Conservation (phyloP, 1,140 invertebrate genomes). For the Trichomalopsis sarcophagae region DNA sequence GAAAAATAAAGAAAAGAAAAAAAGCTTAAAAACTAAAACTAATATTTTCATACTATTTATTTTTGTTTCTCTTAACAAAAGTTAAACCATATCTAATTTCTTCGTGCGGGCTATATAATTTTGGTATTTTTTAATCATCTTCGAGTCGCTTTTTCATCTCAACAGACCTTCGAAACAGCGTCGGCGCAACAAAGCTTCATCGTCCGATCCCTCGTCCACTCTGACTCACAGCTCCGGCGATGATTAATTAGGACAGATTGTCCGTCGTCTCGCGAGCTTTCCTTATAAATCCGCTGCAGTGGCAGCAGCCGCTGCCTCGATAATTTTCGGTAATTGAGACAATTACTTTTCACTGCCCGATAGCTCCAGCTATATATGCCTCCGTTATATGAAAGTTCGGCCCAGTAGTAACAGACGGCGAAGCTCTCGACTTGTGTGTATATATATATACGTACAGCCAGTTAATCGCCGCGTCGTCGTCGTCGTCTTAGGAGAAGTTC, state of each 20-base stretch:
- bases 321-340: conserved; percentile 35
- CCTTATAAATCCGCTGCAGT: neutral
- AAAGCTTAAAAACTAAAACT: too few relatives aligned
- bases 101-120: too few relatives aligned
- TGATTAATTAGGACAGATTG: conserved; percentile 32
- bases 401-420: neutral
- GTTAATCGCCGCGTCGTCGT: too few relatives aligned
- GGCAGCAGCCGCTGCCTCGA: conserved; percentile 8
- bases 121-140: too few relatives aligned
- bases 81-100: too few relatives aligned
- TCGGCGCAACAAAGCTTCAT: too few relatives aligned
- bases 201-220: too few relatives aligned
- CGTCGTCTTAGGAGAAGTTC: neutral
- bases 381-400: conserved; percentile 16
- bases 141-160: too few relatives aligned
- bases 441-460: neutral
- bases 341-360: conserved; percentile 13
- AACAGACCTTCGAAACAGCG: too few relatives aligned
- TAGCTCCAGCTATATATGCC: neutral
- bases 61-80: too few relatives aligned
- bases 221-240: neutral
- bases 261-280: neutral
- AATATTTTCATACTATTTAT: too few relatives aligned
- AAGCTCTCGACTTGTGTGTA: neutral
- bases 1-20: too few relatives aligned